Evolutionary conservation across 2,888 invertebrate genomes (phyloP).

Genomic region (Clusia tigrina): DNA sequence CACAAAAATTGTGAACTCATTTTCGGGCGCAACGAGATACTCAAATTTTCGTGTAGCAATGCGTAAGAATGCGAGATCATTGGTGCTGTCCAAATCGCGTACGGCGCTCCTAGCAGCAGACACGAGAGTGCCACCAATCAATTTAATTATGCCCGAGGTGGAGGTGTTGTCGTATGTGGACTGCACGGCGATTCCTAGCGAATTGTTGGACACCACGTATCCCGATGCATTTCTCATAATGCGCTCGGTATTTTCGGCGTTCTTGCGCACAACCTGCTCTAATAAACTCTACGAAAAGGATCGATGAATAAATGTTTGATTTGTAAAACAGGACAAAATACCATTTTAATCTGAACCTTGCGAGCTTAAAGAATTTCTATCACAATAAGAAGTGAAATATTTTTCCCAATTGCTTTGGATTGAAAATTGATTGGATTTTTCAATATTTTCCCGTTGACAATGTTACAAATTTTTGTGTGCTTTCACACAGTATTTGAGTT

Average conservation of each 20-base stretch:
- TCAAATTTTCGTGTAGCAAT: constrained; percentile 59
- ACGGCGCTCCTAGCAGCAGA: constrained; percentile 50
- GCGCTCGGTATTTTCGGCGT: constrained; percentile 51
- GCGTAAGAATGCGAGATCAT: constrained; percentile 55
- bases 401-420: too few relatives aligned
- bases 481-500: too few relatives aligned
- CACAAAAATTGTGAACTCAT: constrained; percentile 58
- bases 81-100: constrained; percentile 57
- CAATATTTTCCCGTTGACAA: too few relatives aligned
- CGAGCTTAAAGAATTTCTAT: too few relatives aligned
- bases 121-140: constrained; percentile 48
- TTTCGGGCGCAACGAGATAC: constrained; percentile 56
- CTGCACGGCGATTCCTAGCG: constrained; percentile 45
- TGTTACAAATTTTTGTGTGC: too few relatives aligned
- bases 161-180: constrained; percentile 56
- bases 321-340: too few relatives aligned
- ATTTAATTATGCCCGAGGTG: constrained; percentile 53
- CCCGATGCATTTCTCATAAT: constrained; percentile 50
- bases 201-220: constrained; percentile 52
- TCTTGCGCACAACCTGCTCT: constrained; percentile 48
- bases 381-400: too few relatives aligned
- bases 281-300: too few relatives aligned
- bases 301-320: too few relatives aligned
- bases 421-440: too few relatives aligned
- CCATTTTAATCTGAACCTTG: too few relatives aligned